Conservation (phyloP, 2,113 vertebrate species). For the Petrocephalus microphthalmus region DNA sequence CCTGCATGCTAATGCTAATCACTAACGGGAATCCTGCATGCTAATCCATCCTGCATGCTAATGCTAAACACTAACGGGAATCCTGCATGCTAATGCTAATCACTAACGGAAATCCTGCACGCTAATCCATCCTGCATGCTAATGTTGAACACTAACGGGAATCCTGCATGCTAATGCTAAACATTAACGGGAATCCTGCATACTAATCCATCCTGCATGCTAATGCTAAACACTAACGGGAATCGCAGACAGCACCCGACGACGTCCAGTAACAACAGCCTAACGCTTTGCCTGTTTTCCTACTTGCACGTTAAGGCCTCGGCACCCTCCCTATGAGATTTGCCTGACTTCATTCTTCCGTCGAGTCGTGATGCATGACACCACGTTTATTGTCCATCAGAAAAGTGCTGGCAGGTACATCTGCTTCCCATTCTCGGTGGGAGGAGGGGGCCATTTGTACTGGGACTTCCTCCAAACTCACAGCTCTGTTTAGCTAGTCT, state of each 20-base stretch:
- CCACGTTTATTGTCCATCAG: not conserved
- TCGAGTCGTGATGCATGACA: not conserved
- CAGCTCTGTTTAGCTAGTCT: not conserved
- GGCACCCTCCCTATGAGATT: not conserved
- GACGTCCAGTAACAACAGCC: not conserved
- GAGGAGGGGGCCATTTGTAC: no score
- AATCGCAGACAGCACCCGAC: not conserved
- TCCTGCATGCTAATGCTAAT: not conserved
- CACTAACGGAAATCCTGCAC: no score
- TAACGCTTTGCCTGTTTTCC: not conserved
- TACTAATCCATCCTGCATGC: no score
- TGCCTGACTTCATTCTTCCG: not conserved
- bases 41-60: not conserved
- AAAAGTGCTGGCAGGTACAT: not conserved
- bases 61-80: no score
- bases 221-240: not conserved
- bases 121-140: not conserved
- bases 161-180: not conserved
- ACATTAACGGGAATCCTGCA: no score
- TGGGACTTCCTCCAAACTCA: not conserved
- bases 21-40: no score
- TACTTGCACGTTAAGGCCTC: not conserved
- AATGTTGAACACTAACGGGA: not conserved
- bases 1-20: not conserved
- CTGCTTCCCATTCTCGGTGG: not conserved